Evolutionary conservation across 2,888 invertebrate species (phyloP).

Genomic region (Rhimphoctona megacephalus): DNA sequence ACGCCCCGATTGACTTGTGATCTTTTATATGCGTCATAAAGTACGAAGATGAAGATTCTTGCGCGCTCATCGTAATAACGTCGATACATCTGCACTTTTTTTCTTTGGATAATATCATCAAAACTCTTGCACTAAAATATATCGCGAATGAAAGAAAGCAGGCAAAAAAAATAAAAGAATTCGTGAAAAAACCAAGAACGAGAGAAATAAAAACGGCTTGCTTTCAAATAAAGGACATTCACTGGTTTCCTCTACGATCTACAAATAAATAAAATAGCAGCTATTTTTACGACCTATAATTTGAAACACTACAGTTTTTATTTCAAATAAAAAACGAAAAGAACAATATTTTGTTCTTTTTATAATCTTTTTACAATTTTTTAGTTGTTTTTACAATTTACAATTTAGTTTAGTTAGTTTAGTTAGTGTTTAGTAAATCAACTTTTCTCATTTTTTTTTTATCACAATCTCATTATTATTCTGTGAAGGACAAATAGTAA

Average conservation of each 20-base stretch:
- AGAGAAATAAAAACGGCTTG: background rate
- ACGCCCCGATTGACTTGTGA: conserved; percentile 69
- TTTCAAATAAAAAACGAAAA: background rate
- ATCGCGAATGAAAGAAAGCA: background rate
- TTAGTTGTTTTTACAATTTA: too few relatives aligned
- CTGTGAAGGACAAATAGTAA: background rate
- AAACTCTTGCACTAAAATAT: conserved; percentile 36
- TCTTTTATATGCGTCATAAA: conserved; percentile 72
- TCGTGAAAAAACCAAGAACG: background rate
- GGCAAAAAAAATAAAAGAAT: conserved; percentile 31
- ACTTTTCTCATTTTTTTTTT: background rate
- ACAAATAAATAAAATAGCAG: background rate
- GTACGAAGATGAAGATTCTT: conserved; percentile 65
- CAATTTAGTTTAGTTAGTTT: too few relatives aligned
- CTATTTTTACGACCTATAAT: background rate
- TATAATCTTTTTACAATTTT: too few relatives aligned
- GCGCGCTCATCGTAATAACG: conserved; percentile 50
- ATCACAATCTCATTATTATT: background rate
- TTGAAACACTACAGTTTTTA: background rate
- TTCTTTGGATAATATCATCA: conserved; percentile 46
- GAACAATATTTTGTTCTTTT: background rate
- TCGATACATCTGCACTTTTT: conserved; percentile 38
- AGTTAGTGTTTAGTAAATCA: too few relatives aligned
- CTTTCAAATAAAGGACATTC: background rate
- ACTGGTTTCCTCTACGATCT: background rate